Percentiles rank a stretch among this genome's conserved stretches.
phyloP scores from a whole-genome alignment of 2,888 invertebrate genomes.

The Melinaea menophilus region DNA sequence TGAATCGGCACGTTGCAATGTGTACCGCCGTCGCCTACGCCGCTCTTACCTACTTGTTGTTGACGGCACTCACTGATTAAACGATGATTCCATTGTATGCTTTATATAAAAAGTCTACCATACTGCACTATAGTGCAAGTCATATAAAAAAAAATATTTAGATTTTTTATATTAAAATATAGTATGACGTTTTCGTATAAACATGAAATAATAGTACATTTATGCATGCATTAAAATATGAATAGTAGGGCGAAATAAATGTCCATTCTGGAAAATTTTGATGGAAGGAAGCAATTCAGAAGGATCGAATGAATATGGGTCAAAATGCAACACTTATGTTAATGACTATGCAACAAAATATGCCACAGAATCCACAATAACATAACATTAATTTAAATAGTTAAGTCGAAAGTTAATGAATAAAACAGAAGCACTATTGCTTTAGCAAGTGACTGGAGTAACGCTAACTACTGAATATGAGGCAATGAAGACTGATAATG shows the following conservation, averaged over 20 bases:
- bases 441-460: slow-evolving; percentile 42
- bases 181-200: not conserved
- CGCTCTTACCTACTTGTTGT: slow-evolving; percentile 67
- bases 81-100: slow-evolving; percentile 55
- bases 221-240: too few species aligned
- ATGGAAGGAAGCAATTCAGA: too few species aligned
- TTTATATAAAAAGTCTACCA: slow-evolving; percentile 37
- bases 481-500: slow-evolving; percentile 74
- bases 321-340: too few species aligned
- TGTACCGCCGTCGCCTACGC: slow-evolving; percentile 76
- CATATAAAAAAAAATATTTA: slow-evolving; percentile 22
- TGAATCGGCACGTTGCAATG: slow-evolving; percentile 77
- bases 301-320: too few species aligned
- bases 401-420: slow-evolving; percentile 54
- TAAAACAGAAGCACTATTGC: slow-evolving; percentile 60
- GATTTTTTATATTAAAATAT: not conserved
- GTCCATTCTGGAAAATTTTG: too few species aligned
- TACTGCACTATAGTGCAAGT: slow-evolving; percentile 29
- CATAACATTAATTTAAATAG: slow-evolving; percentile 43
- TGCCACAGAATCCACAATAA: slow-evolving; percentile 14
- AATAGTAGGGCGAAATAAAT: too few species aligned
- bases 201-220: too few species aligned
- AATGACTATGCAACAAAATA: not conserved
- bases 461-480: slow-evolving; percentile 61
- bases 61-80: slow-evolving; percentile 53